Evolutionary conservation across 2,113 vertebrate species (phyloP), one percentile per base, ranked within the genome.

Genomic region (Ammodytes dubius): DNA sequence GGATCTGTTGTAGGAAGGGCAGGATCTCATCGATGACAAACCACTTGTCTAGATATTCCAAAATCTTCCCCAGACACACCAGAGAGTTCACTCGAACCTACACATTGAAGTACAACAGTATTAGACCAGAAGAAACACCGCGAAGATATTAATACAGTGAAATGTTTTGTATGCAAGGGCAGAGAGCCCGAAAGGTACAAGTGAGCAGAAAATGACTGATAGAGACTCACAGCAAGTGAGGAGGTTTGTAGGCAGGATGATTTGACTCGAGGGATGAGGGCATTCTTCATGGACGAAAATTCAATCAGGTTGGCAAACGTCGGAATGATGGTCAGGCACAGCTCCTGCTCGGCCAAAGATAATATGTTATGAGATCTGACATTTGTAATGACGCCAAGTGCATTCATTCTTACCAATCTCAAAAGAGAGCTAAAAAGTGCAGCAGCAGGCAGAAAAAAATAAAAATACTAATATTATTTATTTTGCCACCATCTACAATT

Each of bases 21-120:
- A 99, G 95, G 92, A 99, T 96, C 93, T 99, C 98, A 14, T 99
- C 98, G 66, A 99, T 96, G 27, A 99, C 98, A 92, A 94, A 99
- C 98, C 98, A 99, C 79, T 99, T 99, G 95, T 99, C 98, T 49
- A 99, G 89, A 91, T 99, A 99, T 77, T 99, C 98, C 92, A 99
- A 94, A 90, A 99, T 99, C 94, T 99, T 99, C 56, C 98, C 98
- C 83, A 99, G 94, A 86, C 98, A 99, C 58, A 99, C 98, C 83
- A 99, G 89, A 7, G 98, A 99, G 94, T 99, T 99, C 86, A 99
- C 98, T 53, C 98, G 96, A 19, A 99, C 98, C 98, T 99, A 73
- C 9, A 64, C 14, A 61, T 46, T 0, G 2, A 70, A 74, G 49
- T 6, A 45, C 1, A 37, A 40, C 11, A 10, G 45, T 58, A 8